Evolutionary conservation across 1,140 invertebrate species (phyloP), one percentile per base, ranked within the genome.

Genomic region (Pogonomyrmex californicus): DNA sequence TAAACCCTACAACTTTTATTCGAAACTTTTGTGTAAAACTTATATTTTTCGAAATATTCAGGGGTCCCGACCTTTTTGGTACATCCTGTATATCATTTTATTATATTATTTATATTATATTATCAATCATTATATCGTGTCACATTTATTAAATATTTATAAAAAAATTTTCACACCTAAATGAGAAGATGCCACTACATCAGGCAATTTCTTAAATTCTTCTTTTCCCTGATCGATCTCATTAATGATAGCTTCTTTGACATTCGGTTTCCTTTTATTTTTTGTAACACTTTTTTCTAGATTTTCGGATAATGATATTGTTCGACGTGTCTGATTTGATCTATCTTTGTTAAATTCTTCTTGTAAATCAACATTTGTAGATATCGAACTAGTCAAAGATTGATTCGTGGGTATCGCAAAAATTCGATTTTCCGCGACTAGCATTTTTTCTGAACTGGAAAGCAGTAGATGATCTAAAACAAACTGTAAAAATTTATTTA

Each of bases 401-500:
- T 86, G 86, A 4, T 88, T 77, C 1, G 88, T 90, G 89, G 82
- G 90, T 36, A 93, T 92, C 2, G 88, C 66, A 58, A 91, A 94
- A 0, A 87, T 54, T 36, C 92, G 91, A 87, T 95, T 95, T 63
- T 94, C 92, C 0, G 90, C 89, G 0, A 95, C 86, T 2, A 96
- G 58, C 12, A 93, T 86, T 87, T 95, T 96, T 89, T 97, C 96
- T 1, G 86, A 88, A 90, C 96, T 97, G 2, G 94, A 95, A 1
- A 97, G 88, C 0, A 94, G 93, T 38, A 94, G 81, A 86, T 94
- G 94, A 92, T 97, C 96, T 33, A 97, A 92, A 68, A 97, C 89
- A 93, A 97, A 97, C 93, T 96, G 56, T 66, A 23, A 81, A 70
- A 79, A 65, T 71, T 88, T 81, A 85, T 41, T 89, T 1, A 44